Base-by-base conservation (phyloP, 2,797 vertebrate genomes). In the Schizopygopsis pylzovi region DNA sequence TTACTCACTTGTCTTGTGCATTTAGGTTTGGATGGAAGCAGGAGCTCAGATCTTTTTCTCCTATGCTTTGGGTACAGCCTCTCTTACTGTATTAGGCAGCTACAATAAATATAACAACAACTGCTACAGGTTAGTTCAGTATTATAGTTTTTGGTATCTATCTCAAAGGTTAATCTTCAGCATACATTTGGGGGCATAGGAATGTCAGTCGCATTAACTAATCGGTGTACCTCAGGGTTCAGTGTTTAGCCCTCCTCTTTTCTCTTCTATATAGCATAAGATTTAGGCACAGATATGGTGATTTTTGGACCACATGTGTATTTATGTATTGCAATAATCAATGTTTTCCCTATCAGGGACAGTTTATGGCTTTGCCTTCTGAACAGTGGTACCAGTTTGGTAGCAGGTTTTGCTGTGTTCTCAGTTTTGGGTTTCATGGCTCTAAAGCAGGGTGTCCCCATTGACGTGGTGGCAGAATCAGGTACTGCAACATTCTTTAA, bases 391-490 rank as follows among this genome's bases (percentile, higher is more conserved):
- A 96, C 95, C 86, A 96, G 95, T 59, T 1, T 96, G 2, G 92
- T 95, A 0, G 95, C 95, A 76, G 95, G 95, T 2, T 96, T 96
- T 84, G 95, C 94, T 0, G 95, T 96, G 37, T 96, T 96, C 91
- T 96, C 95, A 0, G 95, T 96, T 73, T 89, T 96, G 76, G 95
- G 95, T n/a, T 96, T 96, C 90, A 96, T 96, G 95, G 92, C 95
- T 41, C 91, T 94, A 4, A 86, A 94, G 88, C 95, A 95, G 80
- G 93, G 93, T 0, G 87, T 92, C 75, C 90, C 95, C 28, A 93
- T 96, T 16, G 89, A 90, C n/a, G 89, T 93, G 4, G 95, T 96
- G 83, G 95, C 95, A 0, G 95, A 96, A 85, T 95, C 95, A 91
- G 95, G 95, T 96, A 93, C 76, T n/a, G 41, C 15, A 70, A 15